Conservation (phyloP, 2,888 invertebrate genomes). For the Epinotia demarniana region DNA sequence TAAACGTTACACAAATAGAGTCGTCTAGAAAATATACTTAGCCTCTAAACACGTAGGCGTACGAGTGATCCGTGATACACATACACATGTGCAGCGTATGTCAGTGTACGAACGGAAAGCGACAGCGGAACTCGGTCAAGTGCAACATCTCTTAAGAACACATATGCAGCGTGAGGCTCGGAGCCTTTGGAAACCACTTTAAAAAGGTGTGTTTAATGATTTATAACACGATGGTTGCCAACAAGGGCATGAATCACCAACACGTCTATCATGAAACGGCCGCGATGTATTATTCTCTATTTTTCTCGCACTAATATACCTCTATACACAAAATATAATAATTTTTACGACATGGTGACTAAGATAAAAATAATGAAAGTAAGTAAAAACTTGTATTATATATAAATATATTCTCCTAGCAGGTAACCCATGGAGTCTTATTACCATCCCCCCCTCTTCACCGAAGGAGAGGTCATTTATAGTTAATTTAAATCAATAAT, state of each 20-base stretch:
- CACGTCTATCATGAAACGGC: no score
- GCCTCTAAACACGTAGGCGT: slow-evolving; percentile 23
- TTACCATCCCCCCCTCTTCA: no score
- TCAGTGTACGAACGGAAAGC: slow-evolving; percentile 56
- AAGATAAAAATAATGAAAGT: no score
- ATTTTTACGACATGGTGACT: no score
- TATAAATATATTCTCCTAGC: no score
- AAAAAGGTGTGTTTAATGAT: background rate
- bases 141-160: slow-evolving; percentile 56
- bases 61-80: background rate
- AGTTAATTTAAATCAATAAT: no score
- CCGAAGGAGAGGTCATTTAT: no score
- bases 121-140: slow-evolving; percentile 62
- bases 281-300: no score
- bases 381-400: no score
- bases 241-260: background rate
- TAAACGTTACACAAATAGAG: slow-evolving; percentile 3
- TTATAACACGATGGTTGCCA: background rate
- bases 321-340: no score
- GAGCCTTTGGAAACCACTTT: slow-evolving; percentile 14
- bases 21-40: slow-evolving; percentile 1
- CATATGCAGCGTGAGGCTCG: slow-evolving; percentile 42
- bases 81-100: slow-evolving; percentile 12
- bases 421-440: no score
- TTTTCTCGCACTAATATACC: no score